Conservation (phyloP, 1,140 invertebrate genomes). For the Arctopsyche grandis region DNA sequence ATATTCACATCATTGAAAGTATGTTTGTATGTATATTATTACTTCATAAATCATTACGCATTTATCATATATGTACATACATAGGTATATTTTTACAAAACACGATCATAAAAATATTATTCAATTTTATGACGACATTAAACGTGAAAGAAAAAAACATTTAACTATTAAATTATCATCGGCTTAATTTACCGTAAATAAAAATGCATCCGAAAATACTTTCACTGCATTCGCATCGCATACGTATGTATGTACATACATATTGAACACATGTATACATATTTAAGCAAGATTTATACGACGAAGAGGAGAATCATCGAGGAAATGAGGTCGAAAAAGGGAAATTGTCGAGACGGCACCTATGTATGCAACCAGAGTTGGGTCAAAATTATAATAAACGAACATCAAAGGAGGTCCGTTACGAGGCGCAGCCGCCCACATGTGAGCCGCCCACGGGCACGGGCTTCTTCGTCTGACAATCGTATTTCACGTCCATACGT, state of each 20-base stretch:
- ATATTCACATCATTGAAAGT: no score
- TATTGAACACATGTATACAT: no score
- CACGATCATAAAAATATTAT: no score
- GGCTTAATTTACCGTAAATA: neutral
- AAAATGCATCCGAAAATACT: neutral
- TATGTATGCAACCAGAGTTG: neutral
- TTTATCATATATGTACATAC: no score
- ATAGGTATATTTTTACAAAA: no score
- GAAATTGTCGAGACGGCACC: neutral
- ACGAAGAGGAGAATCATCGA: conserved; percentile 1
- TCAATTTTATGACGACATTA: no score
- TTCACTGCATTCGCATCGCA: no score
- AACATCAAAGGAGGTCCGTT: conserved; percentile 44
- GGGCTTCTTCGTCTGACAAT: conserved; percentile 31
- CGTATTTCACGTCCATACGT: conserved; percentile 46
- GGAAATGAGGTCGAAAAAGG: conserved; percentile 25
- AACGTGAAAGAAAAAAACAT: no score
- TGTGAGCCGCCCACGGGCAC: conserved; percentile 41
- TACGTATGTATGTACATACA: no score
- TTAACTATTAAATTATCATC: no score
- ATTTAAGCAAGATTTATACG: neutral
- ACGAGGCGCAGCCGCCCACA: conserved; percentile 38
- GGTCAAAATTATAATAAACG: conserved; percentile 33
- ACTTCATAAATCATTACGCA: no score
- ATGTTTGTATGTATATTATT: no score